Evolutionary conservation across 1,140 invertebrate genomes (phyloP), one percentile per base, ranked within the genome.

Genomic region (Pararge aegeria): DNA sequence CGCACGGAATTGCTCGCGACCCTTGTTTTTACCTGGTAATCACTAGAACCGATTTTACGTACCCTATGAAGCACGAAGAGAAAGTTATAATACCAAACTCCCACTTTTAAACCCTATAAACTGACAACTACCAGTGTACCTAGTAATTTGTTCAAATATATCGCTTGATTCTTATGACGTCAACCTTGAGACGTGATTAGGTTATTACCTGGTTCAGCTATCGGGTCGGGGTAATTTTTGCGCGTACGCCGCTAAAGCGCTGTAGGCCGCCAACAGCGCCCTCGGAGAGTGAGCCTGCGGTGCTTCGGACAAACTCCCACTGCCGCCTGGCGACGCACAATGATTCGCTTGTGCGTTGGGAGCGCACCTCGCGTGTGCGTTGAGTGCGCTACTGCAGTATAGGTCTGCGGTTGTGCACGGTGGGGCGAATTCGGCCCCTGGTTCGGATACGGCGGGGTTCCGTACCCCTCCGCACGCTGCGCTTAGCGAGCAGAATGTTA

Each of bases 391-490:
- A 38, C 75, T 74, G 65, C 77, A 78, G 73, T 87, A 87, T 15
- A 87, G 34, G 54, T 83, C 84, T 19, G 71, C 62, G 21, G 49
- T 52, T 48, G 63, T 60, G 21, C 40, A 56, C 1, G 58, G 48
- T 5, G 69, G 9, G 3, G 72, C 67, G 64, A 50, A 75, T 34
- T 70, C 61, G 12, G 73, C 70, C 19, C 66, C 61, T 4, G 79
- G 76, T 53, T 80, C 80, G 1, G 13, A 42, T 0, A 70, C 58
- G 6, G 19, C n/a, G 0, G 66, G 70, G 42, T 73, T 74, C 5
- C 83, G 70, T 0, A 76, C 80, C 19, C 81, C 84, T 12, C 84
- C 84, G 67, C 84, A 81, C 21, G 84, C 81, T 5, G 81, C 77
- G 51, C 76, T 78, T 40, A 88, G 61, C 18, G 80, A 79, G 68